Percentiles rank a stretch among this genome's conserved stretches.
Evolutionary conservation across 2,888 invertebrate species (phyloP).

Genomic region (Acrobasis repandana): DNA sequence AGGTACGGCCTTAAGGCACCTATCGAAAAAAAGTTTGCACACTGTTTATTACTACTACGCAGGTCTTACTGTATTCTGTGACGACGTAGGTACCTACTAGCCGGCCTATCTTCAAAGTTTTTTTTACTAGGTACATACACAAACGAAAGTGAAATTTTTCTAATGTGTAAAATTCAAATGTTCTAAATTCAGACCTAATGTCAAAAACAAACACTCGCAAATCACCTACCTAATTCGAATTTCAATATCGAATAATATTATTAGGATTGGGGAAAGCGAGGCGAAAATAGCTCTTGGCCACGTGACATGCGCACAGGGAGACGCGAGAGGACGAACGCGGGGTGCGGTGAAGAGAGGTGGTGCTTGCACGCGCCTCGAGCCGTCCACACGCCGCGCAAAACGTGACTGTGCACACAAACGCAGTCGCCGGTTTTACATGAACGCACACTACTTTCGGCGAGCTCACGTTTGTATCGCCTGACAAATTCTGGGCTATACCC

Average conservation of each 20-base stretch:
- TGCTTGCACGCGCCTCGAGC: conserved; percentile 51
- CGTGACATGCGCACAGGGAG: conserved; percentile 44
- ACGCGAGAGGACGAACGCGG: conserved; percentile 25
- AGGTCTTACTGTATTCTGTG: too few relatives aligned
- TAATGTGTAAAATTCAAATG: not conserved
- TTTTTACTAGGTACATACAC: too few relatives aligned
- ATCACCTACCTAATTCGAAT: conserved; percentile 32
- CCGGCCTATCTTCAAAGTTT: too few relatives aligned
- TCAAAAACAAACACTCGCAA: conserved; percentile 19
- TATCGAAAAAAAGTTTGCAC: too few relatives aligned
- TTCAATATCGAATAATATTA: conserved; percentile 32
- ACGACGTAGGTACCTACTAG: too few relatives aligned
- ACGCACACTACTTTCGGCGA: conserved; percentile 34
- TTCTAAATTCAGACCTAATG: conserved; percentile 11
- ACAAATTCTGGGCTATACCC: conserved; percentile 40
- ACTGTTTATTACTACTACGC: too few relatives aligned
- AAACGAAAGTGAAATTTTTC: not conserved
- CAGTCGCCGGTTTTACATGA: conserved; percentile 27
- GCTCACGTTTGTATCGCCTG: conserved; percentile 56
- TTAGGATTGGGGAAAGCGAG: conserved; percentile 61
- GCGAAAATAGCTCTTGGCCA: conserved; percentile 60
- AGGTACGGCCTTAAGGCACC: too few relatives aligned
- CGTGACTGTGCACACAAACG: conserved; percentile 62
- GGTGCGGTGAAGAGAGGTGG: conserved; percentile 36
- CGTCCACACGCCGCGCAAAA: conserved; percentile 72